Base-by-base conservation (phyloP, 53 echinoderm and acorn worm genomes). In the Mesocentrotus franciscanus region DNA sequence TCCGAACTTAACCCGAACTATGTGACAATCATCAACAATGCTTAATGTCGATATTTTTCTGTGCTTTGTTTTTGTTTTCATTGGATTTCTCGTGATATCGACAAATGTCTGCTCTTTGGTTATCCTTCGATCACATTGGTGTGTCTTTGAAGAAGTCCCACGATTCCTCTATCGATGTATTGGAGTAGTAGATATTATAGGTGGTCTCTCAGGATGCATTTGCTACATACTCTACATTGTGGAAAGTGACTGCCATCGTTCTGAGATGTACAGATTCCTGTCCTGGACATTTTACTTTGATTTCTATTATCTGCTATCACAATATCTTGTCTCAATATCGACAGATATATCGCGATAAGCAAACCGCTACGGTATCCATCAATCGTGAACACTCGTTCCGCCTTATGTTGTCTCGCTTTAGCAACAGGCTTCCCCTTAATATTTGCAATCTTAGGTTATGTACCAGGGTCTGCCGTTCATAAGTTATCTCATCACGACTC, bases 321-420 rank as follows among this genome's bases (percentile, higher is more conserved):
- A 24, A 55, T 85, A 17, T 85, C 85, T 9, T 39, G 85, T 55
- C 39, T 85, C 24, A 85, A 55, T 85, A 20, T 85, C 42, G 85
- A 89, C 30, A 24, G 56, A 26, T 89, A 89, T 89, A 89, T 89
- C 58, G 20, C 89, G 60, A 89, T 89, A 89, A 58, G 26, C 14
- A 89, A 89, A 30, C 89, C 89, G 59, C 30, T 89, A 0, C 60
- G 89, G 12, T 89, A 89, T 89, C 26, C 89, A 5, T 60, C 89
- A 33, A 58, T 89, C 14, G 60, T 72, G 5, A 72, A 26, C 29
- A 10, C 27, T 27, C 72, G 72, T 72, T 72, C 72, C 27, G 72
- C n/a, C 26, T n/a, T 27, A 42, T 85, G 9, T 22, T 35, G 17
- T 55, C 7, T 85, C 16, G 85, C 14, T 55, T 17, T 85, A 17